Evolutionary conservation across 2,888 invertebrate genomes (phyloP).

Genomic region (Drosophila lutescens): DNA sequence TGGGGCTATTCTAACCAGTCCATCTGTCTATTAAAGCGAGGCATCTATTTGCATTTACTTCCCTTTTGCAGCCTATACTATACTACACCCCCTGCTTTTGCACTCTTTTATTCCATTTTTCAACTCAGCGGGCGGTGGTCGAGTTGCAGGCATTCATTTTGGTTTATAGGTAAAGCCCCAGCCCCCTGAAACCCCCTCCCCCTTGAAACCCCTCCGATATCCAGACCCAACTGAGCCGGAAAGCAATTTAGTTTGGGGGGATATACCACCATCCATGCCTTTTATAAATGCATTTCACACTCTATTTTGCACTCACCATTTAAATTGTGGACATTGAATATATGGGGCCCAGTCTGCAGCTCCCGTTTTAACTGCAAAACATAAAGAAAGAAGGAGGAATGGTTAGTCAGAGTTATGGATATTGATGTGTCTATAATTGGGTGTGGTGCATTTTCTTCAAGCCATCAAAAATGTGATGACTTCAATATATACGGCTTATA

Average conservation of each 20-base stretch:
- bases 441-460: neutral
- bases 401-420: neutral
- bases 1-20: slow-evolving; percentile 41
- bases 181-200: neutral
- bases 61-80: slow-evolving; percentile 22
- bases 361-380: slow-evolving; percentile 31
- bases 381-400: neutral
- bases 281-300: slow-evolving; percentile 66
- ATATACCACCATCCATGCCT: slow-evolving; percentile 2
- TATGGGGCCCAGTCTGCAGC: slow-evolving; percentile 26
- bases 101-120: slow-evolving; percentile 3
- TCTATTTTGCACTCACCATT: slow-evolving; percentile 73
- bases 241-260: slow-evolving; percentile 61
- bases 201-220: neutral
- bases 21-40: slow-evolving; percentile 15
- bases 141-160: slow-evolving; percentile 68
- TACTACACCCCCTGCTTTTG: neutral
- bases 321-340: slow-evolving; percentile 65
- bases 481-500: neutral
- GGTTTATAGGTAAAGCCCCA: slow-evolving; percentile 65
- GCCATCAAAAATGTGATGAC: neutral
- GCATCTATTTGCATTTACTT: slow-evolving; percentile 66
- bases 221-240: slow-evolving; percentile 26
- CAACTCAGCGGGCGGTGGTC: slow-evolving; percentile 27
- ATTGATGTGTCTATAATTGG: neutral